Percentiles rank a stretch among this genome's conserved stretches.
Conservation (phyloP, 2,797 vertebrate species). For the Rhabdophis nuchalis region DNA sequence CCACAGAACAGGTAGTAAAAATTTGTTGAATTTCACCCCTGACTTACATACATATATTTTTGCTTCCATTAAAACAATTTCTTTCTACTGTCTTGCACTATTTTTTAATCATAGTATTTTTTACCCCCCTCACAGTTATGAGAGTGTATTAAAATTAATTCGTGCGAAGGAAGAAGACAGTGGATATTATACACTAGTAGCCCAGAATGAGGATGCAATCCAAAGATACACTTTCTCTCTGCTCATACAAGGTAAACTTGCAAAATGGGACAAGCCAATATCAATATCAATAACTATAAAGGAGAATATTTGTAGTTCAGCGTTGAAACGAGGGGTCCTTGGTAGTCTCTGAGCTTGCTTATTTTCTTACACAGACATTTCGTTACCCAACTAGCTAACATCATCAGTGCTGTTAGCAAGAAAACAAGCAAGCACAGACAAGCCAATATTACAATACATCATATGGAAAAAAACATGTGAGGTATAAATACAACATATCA, state of each 20-base stretch:
- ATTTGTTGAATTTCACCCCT: too few relatives aligned
- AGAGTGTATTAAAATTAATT: slow-evolving; percentile 86
- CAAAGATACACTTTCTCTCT: slow-evolving; percentile 81
- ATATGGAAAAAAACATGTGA: neutral
- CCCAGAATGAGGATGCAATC: slow-evolving; percentile 80
- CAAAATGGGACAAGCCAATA: neutral
- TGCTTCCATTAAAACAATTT: neutral
- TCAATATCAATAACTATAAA: neutral
- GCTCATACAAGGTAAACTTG: slow-evolving; percentile 84
- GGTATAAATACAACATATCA: neutral
- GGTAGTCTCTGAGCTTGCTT: too few relatives aligned
- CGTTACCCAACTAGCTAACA: too few relatives aligned
- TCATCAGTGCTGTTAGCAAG: too few relatives aligned
- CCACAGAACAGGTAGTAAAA: too few relatives aligned
- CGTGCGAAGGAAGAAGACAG: slow-evolving; percentile 95
- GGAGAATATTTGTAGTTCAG: too few relatives aligned
- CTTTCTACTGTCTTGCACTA: neutral
- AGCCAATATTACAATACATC: neutral
- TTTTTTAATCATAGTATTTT: neutral
- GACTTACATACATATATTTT: neutral
- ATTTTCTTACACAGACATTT: too few relatives aligned
- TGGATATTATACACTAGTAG: slow-evolving; percentile 88
- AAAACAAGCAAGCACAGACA: neutral
- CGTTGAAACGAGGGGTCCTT: too few relatives aligned
- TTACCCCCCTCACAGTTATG: slow-evolving; percentile 73